Conservation (phyloP, 2,888 invertebrate species). For the Chymomyza caudatula region DNA sequence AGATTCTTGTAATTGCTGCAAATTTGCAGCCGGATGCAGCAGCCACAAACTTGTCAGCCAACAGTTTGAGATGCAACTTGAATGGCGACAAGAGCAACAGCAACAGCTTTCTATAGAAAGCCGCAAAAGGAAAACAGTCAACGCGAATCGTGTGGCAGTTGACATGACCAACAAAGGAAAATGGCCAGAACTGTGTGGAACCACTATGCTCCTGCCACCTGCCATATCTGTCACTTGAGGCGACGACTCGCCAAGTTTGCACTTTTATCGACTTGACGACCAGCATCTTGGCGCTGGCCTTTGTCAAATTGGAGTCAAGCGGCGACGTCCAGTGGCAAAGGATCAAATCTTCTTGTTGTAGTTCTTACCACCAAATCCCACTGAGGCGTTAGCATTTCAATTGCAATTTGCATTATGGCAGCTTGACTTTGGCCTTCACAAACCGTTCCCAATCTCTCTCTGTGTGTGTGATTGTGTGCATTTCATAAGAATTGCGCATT, state of each 20-base stretch:
- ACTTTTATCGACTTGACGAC: background rate
- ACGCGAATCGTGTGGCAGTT: background rate
- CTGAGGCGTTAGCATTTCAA: background rate
- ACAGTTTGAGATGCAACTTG: too few species aligned
- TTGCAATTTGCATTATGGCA: background rate
- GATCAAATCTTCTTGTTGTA: background rate
- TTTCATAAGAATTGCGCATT: background rate
- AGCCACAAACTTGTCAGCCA: background rate
- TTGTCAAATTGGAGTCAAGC: background rate
- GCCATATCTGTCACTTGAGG: background rate
- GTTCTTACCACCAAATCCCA: background rate
- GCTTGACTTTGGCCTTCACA: background rate
- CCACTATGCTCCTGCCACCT: background rate
- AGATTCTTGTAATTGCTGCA: background rate
- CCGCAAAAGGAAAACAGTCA: background rate
- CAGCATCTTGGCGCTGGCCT: background rate
- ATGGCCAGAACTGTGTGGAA: conserved; percentile 28
- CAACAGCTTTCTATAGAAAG: background rate
- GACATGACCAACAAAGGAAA: conserved; percentile 36
- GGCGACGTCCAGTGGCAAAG: background rate
- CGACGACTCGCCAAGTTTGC: background rate
- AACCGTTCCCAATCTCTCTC: background rate
- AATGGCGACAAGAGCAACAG: too few species aligned
- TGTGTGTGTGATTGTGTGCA: background rate
- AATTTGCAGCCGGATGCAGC: background rate